phyloP scores from a whole-genome alignment of 2,113 vertebrate genomes.

The Scolopax mira region DNA sequence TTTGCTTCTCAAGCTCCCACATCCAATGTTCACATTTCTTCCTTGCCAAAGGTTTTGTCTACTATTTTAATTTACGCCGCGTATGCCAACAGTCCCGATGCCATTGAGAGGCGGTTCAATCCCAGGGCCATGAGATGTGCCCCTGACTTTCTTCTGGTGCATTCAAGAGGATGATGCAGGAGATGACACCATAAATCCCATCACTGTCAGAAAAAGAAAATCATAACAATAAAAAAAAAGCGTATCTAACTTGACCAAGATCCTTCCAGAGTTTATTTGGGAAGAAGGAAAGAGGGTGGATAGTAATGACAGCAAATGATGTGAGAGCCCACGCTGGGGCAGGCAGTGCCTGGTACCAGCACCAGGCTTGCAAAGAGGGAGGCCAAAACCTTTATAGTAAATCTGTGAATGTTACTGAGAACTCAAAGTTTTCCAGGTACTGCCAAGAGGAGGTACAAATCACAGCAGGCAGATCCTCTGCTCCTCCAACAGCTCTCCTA shows the following conservation, averaged over 20 bases:
- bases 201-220: accelerated
- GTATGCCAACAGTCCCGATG: accelerated
- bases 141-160: neutral
- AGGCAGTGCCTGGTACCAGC: neutral
- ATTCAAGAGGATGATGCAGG: accelerated
- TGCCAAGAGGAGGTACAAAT: neutral
- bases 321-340: neutral
- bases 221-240: neutral
- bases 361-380: neutral
- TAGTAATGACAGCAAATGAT: accelerated
- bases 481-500: neutral
- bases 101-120: accelerated
- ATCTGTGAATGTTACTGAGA: neutral
- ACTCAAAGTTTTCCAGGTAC: neutral
- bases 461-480: neutral
- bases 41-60: neutral
- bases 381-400: neutral
- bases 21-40: accelerated
- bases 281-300: neutral
- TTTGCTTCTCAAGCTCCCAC: neutral
- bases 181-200: neutral
- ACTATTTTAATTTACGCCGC: accelerated
- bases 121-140: neutral
- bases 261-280: neutral
- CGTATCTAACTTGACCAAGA: neutral